Conservation (phyloP, 2,797 vertebrate species). For the Acanthurus lineatus region DNA sequence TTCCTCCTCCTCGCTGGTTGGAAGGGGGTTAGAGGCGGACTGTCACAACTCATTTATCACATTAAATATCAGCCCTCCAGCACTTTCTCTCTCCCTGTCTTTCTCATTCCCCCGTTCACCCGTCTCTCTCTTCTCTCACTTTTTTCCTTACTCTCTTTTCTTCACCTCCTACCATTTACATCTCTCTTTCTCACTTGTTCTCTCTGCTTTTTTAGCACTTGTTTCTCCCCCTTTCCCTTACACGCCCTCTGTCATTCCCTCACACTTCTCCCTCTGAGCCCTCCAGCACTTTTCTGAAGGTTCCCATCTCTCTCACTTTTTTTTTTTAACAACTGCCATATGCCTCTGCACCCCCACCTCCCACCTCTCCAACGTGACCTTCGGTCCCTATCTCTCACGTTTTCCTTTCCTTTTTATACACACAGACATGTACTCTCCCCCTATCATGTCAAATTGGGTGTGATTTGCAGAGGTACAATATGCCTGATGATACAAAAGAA, state of each 20-base stretch:
- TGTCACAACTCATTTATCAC: constrained; percentile 90
- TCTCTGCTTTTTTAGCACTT: constrained; percentile 52
- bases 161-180: constrained; percentile 74
- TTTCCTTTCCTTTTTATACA: constrained; percentile 22
- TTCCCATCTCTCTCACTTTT: constrained; percentile 74
- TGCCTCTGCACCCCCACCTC: constrained; percentile 70
- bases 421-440: constrained; percentile 39
- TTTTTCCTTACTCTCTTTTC: constrained; percentile 51
- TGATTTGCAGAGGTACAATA: constrained; percentile 71
- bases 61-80: constrained; percentile 88
- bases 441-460: constrained; percentile 63
- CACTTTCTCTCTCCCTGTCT: constrained; percentile 75
- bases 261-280: constrained; percentile 69
- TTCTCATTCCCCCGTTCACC: constrained; percentile 54
- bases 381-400: constrained; percentile 51
- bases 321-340: constrained; percentile 82
- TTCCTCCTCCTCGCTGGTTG: constrained; percentile 81
- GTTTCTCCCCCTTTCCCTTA: constrained; percentile 14
- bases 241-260: constrained; percentile 61
- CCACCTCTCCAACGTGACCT: constrained; percentile 56
- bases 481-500: constrained; percentile 68
- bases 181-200: constrained; percentile 69
- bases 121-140: constrained; percentile 58
- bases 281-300: constrained; percentile 74
- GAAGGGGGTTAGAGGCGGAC: constrained; percentile 83